A percentile compares a stretch with the other conserved stretches of the same genome.
Evolutionary conservation across 2,888 invertebrate genomes (phyloP).

Genomic region (Neria commutata): DNA sequence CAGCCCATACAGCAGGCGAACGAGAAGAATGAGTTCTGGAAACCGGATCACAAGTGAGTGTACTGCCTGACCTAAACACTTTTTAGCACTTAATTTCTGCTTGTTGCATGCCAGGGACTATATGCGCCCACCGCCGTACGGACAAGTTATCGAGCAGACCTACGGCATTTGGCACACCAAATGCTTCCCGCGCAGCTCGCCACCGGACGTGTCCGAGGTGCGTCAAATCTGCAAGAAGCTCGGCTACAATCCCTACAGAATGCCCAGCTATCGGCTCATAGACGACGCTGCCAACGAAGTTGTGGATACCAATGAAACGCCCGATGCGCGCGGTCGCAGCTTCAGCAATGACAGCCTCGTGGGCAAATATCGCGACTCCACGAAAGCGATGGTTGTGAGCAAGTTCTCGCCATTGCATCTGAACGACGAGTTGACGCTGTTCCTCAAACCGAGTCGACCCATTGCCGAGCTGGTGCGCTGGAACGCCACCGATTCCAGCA

Average conservation of each 20-base stretch:
- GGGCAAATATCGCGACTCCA: constrained; percentile 51
- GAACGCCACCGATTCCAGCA: constrained; percentile 55
- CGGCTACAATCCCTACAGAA: constrained; percentile 65
- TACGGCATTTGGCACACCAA: constrained; percentile 77
- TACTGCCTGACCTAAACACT: background rate
- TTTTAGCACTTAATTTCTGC: background rate
- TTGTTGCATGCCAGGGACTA: background rate
- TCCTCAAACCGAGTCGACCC: constrained; percentile 58
- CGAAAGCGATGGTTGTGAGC: constrained; percentile 55
- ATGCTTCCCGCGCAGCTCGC: constrained; percentile 67
- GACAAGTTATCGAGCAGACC: constrained; percentile 70
- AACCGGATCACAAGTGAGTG: constrained; percentile 19
- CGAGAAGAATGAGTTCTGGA: constrained; percentile 28
- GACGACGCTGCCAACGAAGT: constrained; percentile 49
- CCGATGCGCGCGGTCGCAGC: constrained; percentile 40
- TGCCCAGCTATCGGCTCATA: constrained; percentile 55
- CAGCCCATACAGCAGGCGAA: constrained; percentile 40
- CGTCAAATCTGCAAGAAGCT: constrained; percentile 67
- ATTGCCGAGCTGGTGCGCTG: constrained; percentile 58
- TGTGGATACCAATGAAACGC: constrained; percentile 43
- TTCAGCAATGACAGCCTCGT: constrained; percentile 43
- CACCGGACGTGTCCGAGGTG: constrained; percentile 64
- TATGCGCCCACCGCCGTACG: constrained; percentile 61
- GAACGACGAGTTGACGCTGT: constrained; percentile 52
- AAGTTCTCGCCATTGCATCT: constrained; percentile 58